Conservation (phyloP, 1,140 invertebrate species). For the Monomorium pharaonis region DNA sequence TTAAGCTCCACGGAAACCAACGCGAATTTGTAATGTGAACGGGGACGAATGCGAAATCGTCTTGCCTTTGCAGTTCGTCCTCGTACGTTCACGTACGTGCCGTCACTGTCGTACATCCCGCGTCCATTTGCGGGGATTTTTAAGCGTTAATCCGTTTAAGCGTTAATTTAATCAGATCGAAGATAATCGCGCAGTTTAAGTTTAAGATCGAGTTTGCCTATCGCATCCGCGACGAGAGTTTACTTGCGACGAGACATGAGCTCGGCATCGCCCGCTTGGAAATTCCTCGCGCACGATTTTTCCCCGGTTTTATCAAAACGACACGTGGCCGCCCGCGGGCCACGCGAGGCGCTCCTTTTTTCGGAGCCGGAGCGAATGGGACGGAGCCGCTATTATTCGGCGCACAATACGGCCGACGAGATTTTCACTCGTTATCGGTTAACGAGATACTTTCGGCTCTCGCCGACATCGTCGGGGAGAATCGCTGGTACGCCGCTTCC, state of each 20-base stretch:
- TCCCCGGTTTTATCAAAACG: conserved; percentile 18
- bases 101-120: conserved; percentile 9
- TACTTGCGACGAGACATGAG: neutral
- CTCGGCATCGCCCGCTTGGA: neutral
- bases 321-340: conserved; percentile 42
- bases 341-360: conserved; percentile 22
- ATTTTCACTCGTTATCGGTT: conserved; percentile 71
- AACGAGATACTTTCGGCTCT: conserved; percentile 63
- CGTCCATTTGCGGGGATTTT: conserved; percentile 19
- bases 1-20: conserved; percentile 12
- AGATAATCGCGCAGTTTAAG: conserved; percentile 37
- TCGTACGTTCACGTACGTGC: neutral
- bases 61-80: conserved; percentile 1
- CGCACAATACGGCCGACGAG: conserved; percentile 64
- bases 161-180: conserved; percentile 25
- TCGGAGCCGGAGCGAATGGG: conserved; percentile 20
- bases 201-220: neutral
- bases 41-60: conserved; percentile 7
- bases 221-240: neutral
- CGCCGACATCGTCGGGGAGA: conserved; percentile 61
- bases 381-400: conserved; percentile 66
- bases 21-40: conserved; percentile 30
- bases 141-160: neutral
- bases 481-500: conserved; percentile 49
- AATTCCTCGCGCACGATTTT: conserved; percentile 44